Base-by-base conservation (phyloP, 1,140 invertebrate genomes). In the Ridgeia piscesae region DNA sequence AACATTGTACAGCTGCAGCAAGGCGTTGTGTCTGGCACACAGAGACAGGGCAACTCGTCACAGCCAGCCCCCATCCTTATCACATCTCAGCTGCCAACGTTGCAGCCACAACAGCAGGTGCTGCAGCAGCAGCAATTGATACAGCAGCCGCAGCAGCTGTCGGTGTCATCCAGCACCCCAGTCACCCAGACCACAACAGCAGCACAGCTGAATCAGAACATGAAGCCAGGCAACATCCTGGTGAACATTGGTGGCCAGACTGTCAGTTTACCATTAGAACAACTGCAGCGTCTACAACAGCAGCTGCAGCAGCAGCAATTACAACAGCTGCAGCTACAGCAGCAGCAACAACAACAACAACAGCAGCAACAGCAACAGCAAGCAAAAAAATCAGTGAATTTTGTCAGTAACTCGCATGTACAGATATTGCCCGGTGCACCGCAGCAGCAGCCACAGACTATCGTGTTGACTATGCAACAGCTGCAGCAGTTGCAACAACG, bases 361-460 rank as follows among this genome's bases (percentile, higher is more conserved):
- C 92, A 34, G 92, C 93, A 48, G 58, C 93, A 92, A 89, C 94
- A 91, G 91, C 90, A 50, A 88, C 93, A 91, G 92, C 89, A 89
- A 89, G 33, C 31, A 14, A 89, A 35, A 33, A 89, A 35, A 33
- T 14, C 31, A 14, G 33, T 27, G 11, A 89, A 89, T 35, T 33
- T 33, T 89, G 34, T 88, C 35, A n/a, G n/a, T n/a, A 92, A 58
- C 90, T 91, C 35, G 34, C 92, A 89, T 89, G 92, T 88, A 50
- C 93, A 92, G 48, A 0, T 58, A 33, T n/a, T 58, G 33, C n/a
- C 91, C n/a, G 27, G 33, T 33, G 95, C 95, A 93, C 95, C 95
- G 91, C 95, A 95, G 33, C 95, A 96, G 92, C 94, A 95, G 14
- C 92, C 95, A 95, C 14, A 96, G 95, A 92, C 95, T 95, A 33